Conservation (phyloP, 2,888 invertebrate species). For the Petrolisthes manimaculis region DNA sequence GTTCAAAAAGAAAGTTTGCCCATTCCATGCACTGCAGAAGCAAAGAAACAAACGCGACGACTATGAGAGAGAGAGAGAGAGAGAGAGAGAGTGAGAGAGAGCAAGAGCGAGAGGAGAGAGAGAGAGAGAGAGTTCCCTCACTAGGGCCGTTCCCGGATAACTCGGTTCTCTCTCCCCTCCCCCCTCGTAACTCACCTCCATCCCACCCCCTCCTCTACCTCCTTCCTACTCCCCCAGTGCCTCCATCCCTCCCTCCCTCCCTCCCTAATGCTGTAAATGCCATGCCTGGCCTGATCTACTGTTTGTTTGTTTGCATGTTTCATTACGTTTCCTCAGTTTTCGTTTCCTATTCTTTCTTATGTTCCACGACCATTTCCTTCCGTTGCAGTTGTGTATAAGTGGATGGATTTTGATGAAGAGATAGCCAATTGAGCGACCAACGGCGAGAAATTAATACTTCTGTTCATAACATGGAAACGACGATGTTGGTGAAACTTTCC, state of each 20-base stretch:
- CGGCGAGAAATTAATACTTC: not conserved
- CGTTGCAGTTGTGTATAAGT: not conserved
- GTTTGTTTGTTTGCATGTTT: conserved; percentile 51
- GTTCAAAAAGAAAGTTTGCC: not conserved
- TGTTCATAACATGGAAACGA: conserved; percentile 41
- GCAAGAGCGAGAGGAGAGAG: conserved; percentile 15
- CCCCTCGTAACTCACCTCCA: not conserved
- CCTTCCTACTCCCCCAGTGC: conserved; percentile 24
- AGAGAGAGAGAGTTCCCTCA: conserved; percentile 29
- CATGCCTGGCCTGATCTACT: conserved; percentile 52
- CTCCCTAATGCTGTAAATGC: conserved; percentile 62
- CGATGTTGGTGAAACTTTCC: conserved; percentile 51
- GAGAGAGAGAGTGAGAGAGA: conserved; percentile 34
- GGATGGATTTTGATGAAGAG: not conserved
- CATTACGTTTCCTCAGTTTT: not conserved
- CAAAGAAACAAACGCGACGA: not conserved
- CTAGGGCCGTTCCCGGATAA: conserved; percentile 61
- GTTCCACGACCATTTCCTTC: not conserved
- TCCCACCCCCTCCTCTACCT: conserved; percentile 27
- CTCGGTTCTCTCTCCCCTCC: conserved; percentile 31
- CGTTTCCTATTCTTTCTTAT: not conserved
- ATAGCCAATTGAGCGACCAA: not conserved
- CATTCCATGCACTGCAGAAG: not conserved
- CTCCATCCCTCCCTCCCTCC: conserved; percentile 41
- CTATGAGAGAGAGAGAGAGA: conserved; percentile 32